These are phyloP conservation scores for Polylopha cassiicola DNA, from an alignment of 2,888 invertebrate genomes.

Conservation along the genomic window DNA sequence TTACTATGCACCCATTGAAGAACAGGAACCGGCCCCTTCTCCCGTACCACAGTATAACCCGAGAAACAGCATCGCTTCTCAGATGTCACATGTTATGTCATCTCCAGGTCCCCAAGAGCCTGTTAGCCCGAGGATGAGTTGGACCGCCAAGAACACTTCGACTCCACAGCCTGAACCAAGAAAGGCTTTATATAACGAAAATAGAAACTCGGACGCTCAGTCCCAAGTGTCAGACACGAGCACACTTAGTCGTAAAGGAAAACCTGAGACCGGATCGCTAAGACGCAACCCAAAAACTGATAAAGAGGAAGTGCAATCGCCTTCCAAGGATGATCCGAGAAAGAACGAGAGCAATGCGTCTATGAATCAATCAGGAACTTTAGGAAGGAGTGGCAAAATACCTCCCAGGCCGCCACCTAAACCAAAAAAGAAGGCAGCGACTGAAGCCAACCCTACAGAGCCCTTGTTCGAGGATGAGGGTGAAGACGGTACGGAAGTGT, in stretches of 20 bases:
- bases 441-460: slow-evolving; percentile 77
- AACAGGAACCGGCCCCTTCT: slow-evolving; percentile 69
- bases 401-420: slow-evolving; percentile 91
- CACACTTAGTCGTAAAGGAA: slow-evolving; percentile 65
- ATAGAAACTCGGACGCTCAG: slow-evolving; percentile 49
- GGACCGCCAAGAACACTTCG: slow-evolving; percentile 71
- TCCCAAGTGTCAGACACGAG: slow-evolving; percentile 55
- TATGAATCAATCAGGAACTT: slow-evolving; percentile 64
- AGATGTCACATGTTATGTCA: slow-evolving; percentile 66
- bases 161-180: slow-evolving; percentile 67
- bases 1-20: slow-evolving; percentile 73
- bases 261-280: slow-evolving; percentile 73
- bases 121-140: slow-evolving; percentile 66
- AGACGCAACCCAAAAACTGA: slow-evolving; percentile 57
- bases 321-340: slow-evolving; percentile 57
- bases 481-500: slow-evolving; percentile 93
- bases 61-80: slow-evolving; percentile 71
- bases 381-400: slow-evolving; percentile 79
- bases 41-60: slow-evolving; percentile 64
- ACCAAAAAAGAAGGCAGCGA: slow-evolving; percentile 85
- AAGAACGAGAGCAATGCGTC: slow-evolving; percentile 54
- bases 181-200: slow-evolving; percentile 58
- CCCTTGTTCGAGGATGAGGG: slow-evolving; percentile 92
- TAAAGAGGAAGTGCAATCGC: slow-evolving; percentile 53
- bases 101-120: slow-evolving; percentile 73